phyloP scores from a whole-genome alignment of 2,797 vertebrate species.

The Peromyscus melanophrys region DNA sequence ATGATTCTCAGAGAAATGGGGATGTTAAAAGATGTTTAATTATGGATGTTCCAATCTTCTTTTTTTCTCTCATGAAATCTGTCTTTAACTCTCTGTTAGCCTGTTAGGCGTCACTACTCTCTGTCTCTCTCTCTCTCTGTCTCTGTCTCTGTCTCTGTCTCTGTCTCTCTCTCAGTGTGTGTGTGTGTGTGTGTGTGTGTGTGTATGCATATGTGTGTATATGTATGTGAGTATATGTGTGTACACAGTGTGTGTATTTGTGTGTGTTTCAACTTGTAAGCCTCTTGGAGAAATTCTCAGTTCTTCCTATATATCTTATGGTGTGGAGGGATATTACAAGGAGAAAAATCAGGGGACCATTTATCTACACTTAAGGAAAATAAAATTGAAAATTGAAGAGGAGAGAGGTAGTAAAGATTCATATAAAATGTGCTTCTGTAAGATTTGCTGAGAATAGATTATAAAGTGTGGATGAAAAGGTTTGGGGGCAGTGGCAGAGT shows the following conservation, averaged over 20 bases:
- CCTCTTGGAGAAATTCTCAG: not conserved
- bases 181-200: not conserved
- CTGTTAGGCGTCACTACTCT: not conserved
- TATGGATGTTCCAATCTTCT: constrained; percentile 54
- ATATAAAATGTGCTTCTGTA: constrained; percentile 27
- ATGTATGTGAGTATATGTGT: not conserved
- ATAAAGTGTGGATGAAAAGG: not conserved
- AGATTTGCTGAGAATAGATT: constrained; percentile 16
- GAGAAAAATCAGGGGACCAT: not conserved
- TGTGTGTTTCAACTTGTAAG: not conserved
- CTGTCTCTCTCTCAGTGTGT: not conserved
- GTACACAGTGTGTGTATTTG: not conserved
- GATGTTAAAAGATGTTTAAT: constrained; percentile 64
- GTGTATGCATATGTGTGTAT: not conserved
- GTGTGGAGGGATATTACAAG: not conserved
- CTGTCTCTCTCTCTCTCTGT: not conserved
- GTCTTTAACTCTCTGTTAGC: not conserved
- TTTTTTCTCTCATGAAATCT: not conserved
- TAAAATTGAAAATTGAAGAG: constrained; percentile 17
- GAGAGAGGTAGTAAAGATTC: not conserved
- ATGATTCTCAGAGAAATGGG: constrained; percentile 39
- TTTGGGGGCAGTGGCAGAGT: not conserved
- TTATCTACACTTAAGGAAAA: not conserved
- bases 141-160: not conserved
- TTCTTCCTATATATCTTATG: not conserved